These are phyloP conservation scores for Pagetopsis macropterus DNA, from an alignment of 2,797 vertebrate species.

Conservation along the genomic window DNA sequence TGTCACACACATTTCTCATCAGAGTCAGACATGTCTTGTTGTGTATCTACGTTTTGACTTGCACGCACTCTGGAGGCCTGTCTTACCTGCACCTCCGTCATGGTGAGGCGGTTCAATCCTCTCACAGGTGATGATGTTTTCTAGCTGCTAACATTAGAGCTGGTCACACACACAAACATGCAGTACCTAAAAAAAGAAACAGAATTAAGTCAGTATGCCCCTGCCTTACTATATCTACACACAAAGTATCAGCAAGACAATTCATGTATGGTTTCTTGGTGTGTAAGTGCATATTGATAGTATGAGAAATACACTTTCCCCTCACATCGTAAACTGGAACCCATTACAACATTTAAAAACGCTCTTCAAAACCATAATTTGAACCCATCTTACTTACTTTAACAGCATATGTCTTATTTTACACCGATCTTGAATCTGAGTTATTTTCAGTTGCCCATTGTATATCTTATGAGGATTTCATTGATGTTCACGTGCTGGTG, in stretches of 20 bases:
- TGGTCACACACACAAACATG: constrained; percentile 24
- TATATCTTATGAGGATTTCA: no score
- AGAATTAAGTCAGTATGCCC: constrained; percentile 1
- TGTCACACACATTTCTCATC: not conserved
- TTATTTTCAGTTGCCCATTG: not conserved
- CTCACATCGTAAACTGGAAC: not conserved
- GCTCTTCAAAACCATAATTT: not conserved
- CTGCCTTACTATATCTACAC: constrained; percentile 4
- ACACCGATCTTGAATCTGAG: not conserved
- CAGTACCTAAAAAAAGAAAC: constrained; percentile 43
- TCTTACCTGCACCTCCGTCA: constrained; percentile 80
- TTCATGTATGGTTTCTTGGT: constrained; percentile 2
- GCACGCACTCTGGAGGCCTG: not conserved
- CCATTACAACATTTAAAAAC: not conserved
- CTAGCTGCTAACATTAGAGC: constrained; percentile 81
- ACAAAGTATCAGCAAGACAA: constrained; percentile 36
- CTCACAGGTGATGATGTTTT: constrained; percentile 70
- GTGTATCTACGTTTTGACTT: not conserved
- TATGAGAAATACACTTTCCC: not conserved
- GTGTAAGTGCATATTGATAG: not conserved
- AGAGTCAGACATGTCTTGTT: not conserved
- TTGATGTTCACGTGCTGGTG: no score
- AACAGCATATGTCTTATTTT: not conserved
- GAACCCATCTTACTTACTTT: not conserved
- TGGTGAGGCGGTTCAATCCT: constrained; percentile 72